Evolutionary conservation across 2,113 vertebrate genomes (phyloP), one percentile per base, ranked within the genome.

Genomic region (Myiozetetes cayanensis): DNA sequence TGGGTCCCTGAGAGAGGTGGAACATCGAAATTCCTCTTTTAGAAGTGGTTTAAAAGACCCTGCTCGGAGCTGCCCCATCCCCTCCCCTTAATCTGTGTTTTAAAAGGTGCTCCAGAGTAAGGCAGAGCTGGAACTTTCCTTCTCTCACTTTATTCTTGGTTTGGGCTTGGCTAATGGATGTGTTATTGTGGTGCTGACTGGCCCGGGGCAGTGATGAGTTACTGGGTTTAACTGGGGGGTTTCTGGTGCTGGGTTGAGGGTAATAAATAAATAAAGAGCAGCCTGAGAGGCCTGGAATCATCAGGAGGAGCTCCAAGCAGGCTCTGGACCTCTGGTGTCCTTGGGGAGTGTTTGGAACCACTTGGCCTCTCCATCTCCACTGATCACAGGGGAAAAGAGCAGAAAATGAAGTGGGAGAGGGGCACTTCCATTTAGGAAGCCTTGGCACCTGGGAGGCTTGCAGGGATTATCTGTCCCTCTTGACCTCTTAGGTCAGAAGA

Each of bases 281-380:
- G 78, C 4, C 21, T 4, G 5, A 7, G 71, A 62, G 72, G 4
- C 33, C 47, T 49, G 19, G 31, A 23, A 4, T 5, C 4, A 21
- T 37, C 41, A 16, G 35, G 46, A 37, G 70, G 28, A 50, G 39
- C 37, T 71, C 23, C 18, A 25, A 52, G 52, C 35, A 44, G 67
- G 14, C 6, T 6, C 76, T 2, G 31, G 19, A 7, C 3, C 0
- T 13, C 0, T 13, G 5, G 3, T 46, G 19, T 17, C 23, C 24
- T 47, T 44, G 50, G 35, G 43, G 3, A 49, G 23, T 2, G 6
- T 4, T 30, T 62, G 37, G 75, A 85, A 65, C 6, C 18, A 6
- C 35, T 47, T 46, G 4, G 6, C 30, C 37, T 49, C 52, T 15
- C 4, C 46, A 47, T 37, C 39, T 33, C 9, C 8, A 2, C 2